These are phyloP conservation scores for Sebastes schlegelii DNA, from an alignment of 2,113 vertebrate genomes.

Conservation along the genomic window DNA sequence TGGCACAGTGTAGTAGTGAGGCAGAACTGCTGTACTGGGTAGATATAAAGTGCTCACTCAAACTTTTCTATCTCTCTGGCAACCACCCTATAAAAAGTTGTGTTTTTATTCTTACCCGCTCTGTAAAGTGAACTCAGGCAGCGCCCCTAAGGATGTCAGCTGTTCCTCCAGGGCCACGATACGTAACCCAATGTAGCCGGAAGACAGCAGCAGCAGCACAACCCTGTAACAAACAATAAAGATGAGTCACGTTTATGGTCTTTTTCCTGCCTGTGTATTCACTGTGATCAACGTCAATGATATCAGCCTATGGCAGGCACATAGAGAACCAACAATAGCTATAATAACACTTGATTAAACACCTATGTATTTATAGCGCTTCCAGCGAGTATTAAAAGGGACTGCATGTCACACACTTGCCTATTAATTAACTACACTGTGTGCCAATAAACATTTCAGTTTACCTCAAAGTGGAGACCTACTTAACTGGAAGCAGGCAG, in stretches of 20 bases:
- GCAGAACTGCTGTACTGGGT: background rate
- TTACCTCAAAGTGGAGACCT: background rate
- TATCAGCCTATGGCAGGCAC: background rate
- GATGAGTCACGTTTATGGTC: background rate
- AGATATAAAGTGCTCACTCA: background rate
- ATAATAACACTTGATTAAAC: background rate
- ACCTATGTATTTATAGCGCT: background rate
- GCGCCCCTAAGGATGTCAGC: slow-evolving; percentile 79
- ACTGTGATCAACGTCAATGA: background rate
- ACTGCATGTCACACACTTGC: background rate
- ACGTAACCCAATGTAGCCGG: slow-evolving; percentile 89
- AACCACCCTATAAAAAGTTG: background rate
- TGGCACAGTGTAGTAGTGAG: background rate
- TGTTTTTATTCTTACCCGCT: slow-evolving; percentile 69
- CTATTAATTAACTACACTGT: background rate
- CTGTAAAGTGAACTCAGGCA: slow-evolving; percentile 81
- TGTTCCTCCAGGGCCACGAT: slow-evolving; percentile 89
- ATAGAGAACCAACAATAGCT: background rate
- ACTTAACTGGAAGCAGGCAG: background rate
- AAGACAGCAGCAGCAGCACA: slow-evolving; percentile 88
- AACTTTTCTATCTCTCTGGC: background rate
- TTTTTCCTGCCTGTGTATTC: background rate
- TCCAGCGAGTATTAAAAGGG: background rate
- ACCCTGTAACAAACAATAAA: slow-evolving; percentile 74
- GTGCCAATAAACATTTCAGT: background rate